Evolutionary conservation across 1,140 invertebrate species (phyloP), one percentile per base, ranked within the genome.

Genomic region (Trachymyrmex cornetzi): DNA sequence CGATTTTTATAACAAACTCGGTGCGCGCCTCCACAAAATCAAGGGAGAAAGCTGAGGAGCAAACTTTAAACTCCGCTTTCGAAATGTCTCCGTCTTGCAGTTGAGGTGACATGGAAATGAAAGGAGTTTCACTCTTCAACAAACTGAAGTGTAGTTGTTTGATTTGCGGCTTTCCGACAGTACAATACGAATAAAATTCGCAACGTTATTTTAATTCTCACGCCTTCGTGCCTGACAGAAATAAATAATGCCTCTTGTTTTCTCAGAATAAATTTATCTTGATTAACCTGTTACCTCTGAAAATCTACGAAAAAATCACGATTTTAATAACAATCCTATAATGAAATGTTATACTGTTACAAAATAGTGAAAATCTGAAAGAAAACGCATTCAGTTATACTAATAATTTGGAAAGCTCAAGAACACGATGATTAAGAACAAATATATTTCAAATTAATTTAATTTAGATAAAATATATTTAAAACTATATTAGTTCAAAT

Each of bases 1-100:
- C 19, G 7, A 82, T 82, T 82, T 82, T 82, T 82, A 82, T 71
- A 50, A 27, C 67, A 82, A 61, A 82, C 80, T 82, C 55, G 34
- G 57, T 48, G 38, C 38, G 38, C 53, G 24, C 24, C 34, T 59
- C 19, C 38, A 19, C 53, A 22, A 72, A 82, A 72, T 82, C 53
- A 72, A 82, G 79, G 30, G 69, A 82, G 67, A 48, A 6, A 48
- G 16, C 24, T 82, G 38, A 59, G 19, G 30, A 59, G 34, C 38
- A 74, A 82, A 74, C 55, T 72, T 16, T 44, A 9, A 82, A 48
- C 80, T 82, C 74, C 48, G 16, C 38, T 59, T 30, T 24, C n/a
- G 50, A 55, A 81, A 71, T 22, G 48, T 67, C 27, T 11, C 24
- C 38, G 44, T 61, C 80, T 30, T 81, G 64, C 22, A 27, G 77